Conservation (phyloP, 2,888 invertebrate genomes). For the Antheraea yamamai region DNA sequence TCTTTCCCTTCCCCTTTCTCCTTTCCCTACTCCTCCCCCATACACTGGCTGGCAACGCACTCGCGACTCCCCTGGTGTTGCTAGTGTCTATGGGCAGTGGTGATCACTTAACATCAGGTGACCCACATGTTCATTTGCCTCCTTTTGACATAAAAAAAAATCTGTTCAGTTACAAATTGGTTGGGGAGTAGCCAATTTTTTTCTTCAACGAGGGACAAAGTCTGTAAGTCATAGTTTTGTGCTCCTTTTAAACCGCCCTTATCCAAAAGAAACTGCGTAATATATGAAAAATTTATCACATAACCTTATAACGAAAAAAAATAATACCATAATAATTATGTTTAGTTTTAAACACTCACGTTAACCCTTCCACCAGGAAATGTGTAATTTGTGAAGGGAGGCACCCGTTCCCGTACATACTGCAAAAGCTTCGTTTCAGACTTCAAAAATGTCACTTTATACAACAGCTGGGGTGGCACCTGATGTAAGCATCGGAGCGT, state of each 20-base stretch:
- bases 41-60: too few species aligned
- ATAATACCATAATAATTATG: background rate
- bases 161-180: too few species aligned
- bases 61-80: too few species aligned
- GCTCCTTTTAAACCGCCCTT: background rate
- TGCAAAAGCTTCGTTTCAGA: slow-evolving; percentile 87
- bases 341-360: slow-evolving; percentile 79
- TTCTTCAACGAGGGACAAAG: too few species aligned
- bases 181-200: too few species aligned
- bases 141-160: too few species aligned
- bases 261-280: background rate
- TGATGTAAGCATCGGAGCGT: slow-evolving; percentile 89
- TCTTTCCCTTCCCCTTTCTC: too few species aligned
- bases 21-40: too few species aligned
- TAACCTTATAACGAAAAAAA: background rate
- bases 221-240: too few species aligned
- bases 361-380: slow-evolving; percentile 87
- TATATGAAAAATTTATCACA: background rate
- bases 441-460: slow-evolving; percentile 86
- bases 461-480: slow-evolving; percentile 87
- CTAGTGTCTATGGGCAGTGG: too few species aligned
- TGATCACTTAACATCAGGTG: too few species aligned
- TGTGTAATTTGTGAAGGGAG: slow-evolving; percentile 86
- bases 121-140: too few species aligned
- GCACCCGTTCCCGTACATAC: slow-evolving; percentile 88